Evolutionary conservation across 1,140 invertebrate genomes (phyloP), one percentile per base, ranked within the genome.

Genomic region (Branchinecta lindahli): DNA sequence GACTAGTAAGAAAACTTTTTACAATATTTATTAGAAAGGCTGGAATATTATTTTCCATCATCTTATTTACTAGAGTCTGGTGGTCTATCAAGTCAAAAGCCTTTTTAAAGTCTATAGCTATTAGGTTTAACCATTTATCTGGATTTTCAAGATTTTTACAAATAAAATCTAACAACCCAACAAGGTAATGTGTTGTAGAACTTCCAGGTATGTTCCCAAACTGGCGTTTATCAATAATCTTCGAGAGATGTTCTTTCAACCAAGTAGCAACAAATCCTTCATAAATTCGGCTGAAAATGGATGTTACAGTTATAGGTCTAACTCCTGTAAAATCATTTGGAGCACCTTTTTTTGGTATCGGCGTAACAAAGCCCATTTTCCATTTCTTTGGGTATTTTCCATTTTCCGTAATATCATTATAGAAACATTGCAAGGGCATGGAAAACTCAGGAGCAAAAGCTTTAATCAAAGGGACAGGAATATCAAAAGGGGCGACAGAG

Each of bases 101-200:
- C 18, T 61, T 61, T 61, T 61, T 20, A 6, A 61, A 20, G 6
- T 61, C 52, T 61, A 61, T 61, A 15, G 18, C 12, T 15, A 61
- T 12, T 61, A 61, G 52, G 18, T 61, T 61, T 61, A 61, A 20
- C 52, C 52, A 1, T 15, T 15, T 20, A 61, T 61, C 12, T 15
- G 52, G 52, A 20, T 61, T 61, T 61, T 61, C 12, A 12, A 61
- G 52, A 61, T 61, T 61, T 61, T 61, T 20, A 61, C 18, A 61
- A 15, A 61, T 61, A 15, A 20, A 15, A 61, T 61, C 52, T 20
- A 61, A 61, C 18, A 61, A n/a, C 52, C 12, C 12, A 15, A 61
- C 18, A 61, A 15, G 52, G 18, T 15, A 61, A 61, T 61, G 12
- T 61, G 52, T 33, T 33, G 33, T 33, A 61, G 18, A 61, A 61